Percentiles rank a stretch among this genome's conserved stretches.
These are phyloP conservation scores for Mesoclemmys tuberculata DNA, from an alignment of 2,113 vertebrate species.

Conservation along the genomic window DNA sequence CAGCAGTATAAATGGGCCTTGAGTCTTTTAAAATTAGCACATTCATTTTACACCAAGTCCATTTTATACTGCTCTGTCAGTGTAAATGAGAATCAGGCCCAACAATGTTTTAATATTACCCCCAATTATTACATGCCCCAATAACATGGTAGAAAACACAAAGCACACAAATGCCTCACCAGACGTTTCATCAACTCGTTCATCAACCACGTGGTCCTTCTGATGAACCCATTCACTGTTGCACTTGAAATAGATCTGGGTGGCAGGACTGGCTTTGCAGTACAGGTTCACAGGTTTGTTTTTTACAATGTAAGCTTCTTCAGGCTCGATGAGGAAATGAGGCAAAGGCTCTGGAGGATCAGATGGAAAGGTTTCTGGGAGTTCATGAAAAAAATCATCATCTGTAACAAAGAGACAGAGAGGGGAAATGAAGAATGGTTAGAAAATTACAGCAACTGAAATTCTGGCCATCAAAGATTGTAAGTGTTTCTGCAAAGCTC, in stretches of 20 bases:
- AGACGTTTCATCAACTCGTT: slow-evolving; percentile 93
- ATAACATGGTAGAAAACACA: neutral
- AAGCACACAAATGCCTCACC: slow-evolving; percentile 79
- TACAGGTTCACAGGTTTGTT: slow-evolving; percentile 94
- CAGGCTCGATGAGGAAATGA: slow-evolving; percentile 94
- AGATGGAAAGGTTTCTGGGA: slow-evolving; percentile 96
- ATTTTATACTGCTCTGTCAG: neutral
- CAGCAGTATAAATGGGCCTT: accelerated
- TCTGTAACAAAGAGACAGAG: slow-evolving; percentile 77
- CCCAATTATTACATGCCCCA: neutral
- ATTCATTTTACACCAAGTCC: neutral
- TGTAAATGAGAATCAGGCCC: neutral
- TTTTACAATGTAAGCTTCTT: slow-evolving; percentile 96
- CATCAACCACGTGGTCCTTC: slow-evolving; percentile 94
- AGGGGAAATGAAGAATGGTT: slow-evolving; percentile 9
- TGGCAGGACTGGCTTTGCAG: slow-evolving; percentile 95
- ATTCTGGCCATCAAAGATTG: neutral
- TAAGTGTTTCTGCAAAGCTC: neutral
- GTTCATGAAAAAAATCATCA: slow-evolving; percentile 93
- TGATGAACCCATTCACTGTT: slow-evolving; percentile 99
- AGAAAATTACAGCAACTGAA: neutral
- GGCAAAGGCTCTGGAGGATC: slow-evolving; percentile 95
- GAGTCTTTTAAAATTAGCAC: neutral
- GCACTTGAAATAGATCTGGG: slow-evolving; percentile 98
- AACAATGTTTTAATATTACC: neutral